phyloP scores from a whole-genome alignment of 2,888 invertebrate species.

The Plebejus anna region DNA sequence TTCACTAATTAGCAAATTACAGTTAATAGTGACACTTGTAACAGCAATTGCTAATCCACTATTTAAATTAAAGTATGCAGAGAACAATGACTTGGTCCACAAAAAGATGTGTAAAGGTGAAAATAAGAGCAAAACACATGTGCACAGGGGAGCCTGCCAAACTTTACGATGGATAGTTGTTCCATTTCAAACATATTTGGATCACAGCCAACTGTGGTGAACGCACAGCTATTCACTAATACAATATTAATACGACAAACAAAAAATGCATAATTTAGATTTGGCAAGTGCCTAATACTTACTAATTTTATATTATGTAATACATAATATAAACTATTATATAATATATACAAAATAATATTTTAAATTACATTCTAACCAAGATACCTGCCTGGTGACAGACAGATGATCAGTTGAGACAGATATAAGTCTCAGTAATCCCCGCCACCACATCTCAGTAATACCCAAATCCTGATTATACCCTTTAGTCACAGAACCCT shows the following conservation, averaged over 20 bases:
- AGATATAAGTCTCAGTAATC: too few species aligned
- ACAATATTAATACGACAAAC: slow-evolving; percentile 32
- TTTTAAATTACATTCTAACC: not conserved
- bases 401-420: too few species aligned
- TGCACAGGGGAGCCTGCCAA: slow-evolving; percentile 63
- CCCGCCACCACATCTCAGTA: too few species aligned
- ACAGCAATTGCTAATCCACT: not conserved
- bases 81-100: slow-evolving; percentile 31
- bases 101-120: slow-evolving; percentile 61
- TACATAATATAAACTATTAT: too few species aligned
- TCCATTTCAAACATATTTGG: slow-evolving; percentile 62
- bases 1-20: not conserved
- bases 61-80: slow-evolving; percentile 23
- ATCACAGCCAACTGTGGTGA: slow-evolving; percentile 52
- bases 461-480: too few species aligned
- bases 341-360: not conserved
- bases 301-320: not conserved
- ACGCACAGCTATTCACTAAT: slow-evolving; percentile 35
- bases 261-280: slow-evolving; percentile 27
- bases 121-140: slow-evolving; percentile 58
- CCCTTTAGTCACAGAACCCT: too few species aligned
- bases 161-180: slow-evolving; percentile 53
- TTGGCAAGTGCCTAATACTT: not conserved
- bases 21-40: not conserved
- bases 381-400: too few species aligned